Evolutionary conservation across 2,888 invertebrate genomes (phyloP).

Genomic region (Proisotoma minuta): DNA sequence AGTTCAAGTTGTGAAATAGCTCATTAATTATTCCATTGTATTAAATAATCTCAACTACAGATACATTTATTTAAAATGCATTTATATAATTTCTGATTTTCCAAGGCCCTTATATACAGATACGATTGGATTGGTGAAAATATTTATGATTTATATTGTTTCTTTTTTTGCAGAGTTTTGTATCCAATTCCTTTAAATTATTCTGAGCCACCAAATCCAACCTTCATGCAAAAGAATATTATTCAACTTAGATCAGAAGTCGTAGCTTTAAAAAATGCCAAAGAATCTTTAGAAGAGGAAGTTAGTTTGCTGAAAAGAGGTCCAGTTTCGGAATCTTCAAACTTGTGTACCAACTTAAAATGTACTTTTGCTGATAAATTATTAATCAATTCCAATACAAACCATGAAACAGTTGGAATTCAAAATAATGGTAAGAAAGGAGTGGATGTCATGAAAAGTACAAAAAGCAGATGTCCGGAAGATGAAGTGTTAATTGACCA

Average conservation of each 20-base stretch:
- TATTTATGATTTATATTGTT: no score
- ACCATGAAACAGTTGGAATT: not conserved
- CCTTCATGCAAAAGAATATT: conserved; percentile 55
- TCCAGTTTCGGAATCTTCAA: no score
- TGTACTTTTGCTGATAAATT: not conserved
- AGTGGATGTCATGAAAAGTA: not conserved
- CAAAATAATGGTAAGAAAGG: not conserved
- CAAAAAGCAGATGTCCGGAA: not conserved
- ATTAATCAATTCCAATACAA: not conserved
- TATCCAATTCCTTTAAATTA: conserved; percentile 58
- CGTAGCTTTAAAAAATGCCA: conserved; percentile 28
- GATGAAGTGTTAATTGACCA: not conserved
- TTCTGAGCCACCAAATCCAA: conserved; percentile 56
- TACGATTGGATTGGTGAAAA: no score
- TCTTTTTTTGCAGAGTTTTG: conserved; percentile 51
- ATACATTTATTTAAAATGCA: no score
- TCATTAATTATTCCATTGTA: no score
- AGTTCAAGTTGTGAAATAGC: no score
- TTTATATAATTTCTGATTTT: no score
- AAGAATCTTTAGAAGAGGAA: conserved; percentile 28
- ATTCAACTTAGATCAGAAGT: conserved; percentile 54
- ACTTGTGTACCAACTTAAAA: not conserved
- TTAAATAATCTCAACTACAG: no score
- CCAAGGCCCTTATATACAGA: no score
- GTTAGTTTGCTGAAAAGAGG: not conserved